Percentiles rank a stretch among this genome's conserved stretches.
Evolutionary conservation across 2,888 invertebrate species (phyloP).

Genomic region (Sepiola atlantica): DNA sequence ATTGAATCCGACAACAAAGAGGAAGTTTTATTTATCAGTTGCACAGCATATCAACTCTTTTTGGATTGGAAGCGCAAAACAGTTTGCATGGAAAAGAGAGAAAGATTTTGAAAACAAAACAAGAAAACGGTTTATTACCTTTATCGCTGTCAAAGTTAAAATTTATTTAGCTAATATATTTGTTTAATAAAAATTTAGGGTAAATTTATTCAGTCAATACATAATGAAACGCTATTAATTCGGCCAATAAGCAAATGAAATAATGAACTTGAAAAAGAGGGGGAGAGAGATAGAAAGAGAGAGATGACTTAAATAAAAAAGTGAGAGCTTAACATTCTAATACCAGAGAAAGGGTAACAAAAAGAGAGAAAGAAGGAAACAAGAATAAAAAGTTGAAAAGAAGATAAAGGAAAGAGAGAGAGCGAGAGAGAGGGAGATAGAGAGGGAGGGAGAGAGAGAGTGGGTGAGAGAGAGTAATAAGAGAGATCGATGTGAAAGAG

Average conservation of each 20-base stretch:
- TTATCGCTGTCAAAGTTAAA: no score
- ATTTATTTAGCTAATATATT: no score
- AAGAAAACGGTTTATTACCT: no score
- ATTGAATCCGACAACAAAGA: no score
- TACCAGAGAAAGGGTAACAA: neutral
- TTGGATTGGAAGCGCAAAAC: no score
- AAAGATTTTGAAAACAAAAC: no score
- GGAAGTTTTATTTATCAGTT: no score
- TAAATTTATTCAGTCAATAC: no score
- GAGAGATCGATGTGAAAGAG: neutral
- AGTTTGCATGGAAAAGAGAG: no score
- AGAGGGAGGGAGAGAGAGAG: neutral
- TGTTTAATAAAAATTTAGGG: no score
- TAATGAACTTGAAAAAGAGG: neutral
- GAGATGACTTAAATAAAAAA: neutral
- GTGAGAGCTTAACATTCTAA: neutral
- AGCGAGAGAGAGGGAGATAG: neutral
- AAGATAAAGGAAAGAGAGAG: neutral
- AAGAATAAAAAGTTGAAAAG: neutral
- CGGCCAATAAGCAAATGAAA: neutral
- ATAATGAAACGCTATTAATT: no score
- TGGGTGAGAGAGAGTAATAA: neutral
- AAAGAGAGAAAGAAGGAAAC: neutral
- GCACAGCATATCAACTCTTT: no score
- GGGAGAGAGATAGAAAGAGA: neutral